Conservation (phyloP, 2,113 vertebrate species). For the Agapornis roseicollis region DNA sequence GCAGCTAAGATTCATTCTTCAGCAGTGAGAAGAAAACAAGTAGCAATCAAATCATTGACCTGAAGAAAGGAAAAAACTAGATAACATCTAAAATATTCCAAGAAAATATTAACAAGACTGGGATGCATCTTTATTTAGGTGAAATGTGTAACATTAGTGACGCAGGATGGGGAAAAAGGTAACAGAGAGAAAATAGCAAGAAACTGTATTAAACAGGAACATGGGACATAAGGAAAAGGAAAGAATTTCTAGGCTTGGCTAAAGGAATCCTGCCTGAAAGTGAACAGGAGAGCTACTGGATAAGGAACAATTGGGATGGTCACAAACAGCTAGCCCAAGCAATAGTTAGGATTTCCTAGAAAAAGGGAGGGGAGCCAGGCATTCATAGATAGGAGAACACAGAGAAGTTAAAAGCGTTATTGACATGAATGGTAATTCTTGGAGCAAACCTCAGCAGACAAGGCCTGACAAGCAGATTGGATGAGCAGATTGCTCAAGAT, state of each 20-base stretch:
- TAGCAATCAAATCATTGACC: neutral
- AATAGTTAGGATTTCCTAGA: neutral
- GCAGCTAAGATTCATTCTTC: neutral
- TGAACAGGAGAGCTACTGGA: neutral
- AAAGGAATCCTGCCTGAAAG: neutral
- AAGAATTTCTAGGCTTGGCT: neutral
- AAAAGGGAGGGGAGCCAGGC: neutral
- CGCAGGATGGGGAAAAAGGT: neutral
- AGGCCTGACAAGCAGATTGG: neutral
- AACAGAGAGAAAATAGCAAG: neutral
- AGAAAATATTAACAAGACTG: neutral
- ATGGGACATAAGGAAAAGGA: neutral
- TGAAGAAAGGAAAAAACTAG: neutral
- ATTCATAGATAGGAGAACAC: neutral
- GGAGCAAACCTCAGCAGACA: neutral
- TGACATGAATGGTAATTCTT: neutral
- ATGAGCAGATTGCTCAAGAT: neutral
- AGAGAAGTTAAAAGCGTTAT: neutral
- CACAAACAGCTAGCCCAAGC: neutral
- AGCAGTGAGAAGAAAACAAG: neutral
- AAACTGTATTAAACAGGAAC: neutral
- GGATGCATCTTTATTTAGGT: neutral
- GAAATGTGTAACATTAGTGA: neutral
- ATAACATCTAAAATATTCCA: neutral
- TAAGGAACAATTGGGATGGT: neutral